Percentiles rank a stretch among this genome's conserved stretches.
phyloP scores from a whole-genome alignment of 2,888 invertebrate species.

The Nephrocerus scutellatus region DNA sequence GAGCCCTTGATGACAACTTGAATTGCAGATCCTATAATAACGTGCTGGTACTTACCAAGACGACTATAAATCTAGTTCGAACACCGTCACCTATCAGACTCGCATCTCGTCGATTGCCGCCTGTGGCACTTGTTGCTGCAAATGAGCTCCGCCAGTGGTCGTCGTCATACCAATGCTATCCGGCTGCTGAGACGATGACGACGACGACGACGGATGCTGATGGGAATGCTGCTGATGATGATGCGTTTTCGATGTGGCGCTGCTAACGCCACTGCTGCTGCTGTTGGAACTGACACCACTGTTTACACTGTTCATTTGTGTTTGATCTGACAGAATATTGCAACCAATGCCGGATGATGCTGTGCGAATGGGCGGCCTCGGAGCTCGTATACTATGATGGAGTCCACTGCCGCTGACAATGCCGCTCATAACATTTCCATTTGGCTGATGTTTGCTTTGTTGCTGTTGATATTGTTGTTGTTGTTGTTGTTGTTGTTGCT shows the following conservation, averaged over 20 bases:
- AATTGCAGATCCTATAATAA: neutral
- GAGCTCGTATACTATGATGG: constrained; percentile 45
- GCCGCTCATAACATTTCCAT: constrained; percentile 39
- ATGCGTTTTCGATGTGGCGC: constrained; percentile 46
- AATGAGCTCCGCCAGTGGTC: constrained; percentile 45
- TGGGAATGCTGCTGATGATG: constrained; percentile 45
- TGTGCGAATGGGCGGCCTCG: constrained; percentile 46
- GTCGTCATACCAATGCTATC: constrained; percentile 46
- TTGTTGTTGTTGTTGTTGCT: constrained; percentile 34
- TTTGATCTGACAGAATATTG: constrained; percentile 32
- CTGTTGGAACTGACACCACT: constrained; percentile 36
- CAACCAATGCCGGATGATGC: constrained; percentile 36
- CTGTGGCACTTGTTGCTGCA: constrained; percentile 61
- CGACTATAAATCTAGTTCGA: constrained; percentile 48
- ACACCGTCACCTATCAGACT: constrained; percentile 64
- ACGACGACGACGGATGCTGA: constrained; percentile 34
- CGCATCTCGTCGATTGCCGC: constrained; percentile 85
- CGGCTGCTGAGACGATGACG: constrained; percentile 48
- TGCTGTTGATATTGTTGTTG: constrained; percentile 35
- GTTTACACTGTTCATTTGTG: constrained; percentile 30
- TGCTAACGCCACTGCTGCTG: constrained; percentile 43
- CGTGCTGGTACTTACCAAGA: constrained; percentile 38
- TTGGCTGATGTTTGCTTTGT: constrained; percentile 41
- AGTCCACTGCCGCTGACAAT: constrained; percentile 16
- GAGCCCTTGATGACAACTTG: neutral